A percentile compares a stretch with the other conserved stretches of the same genome.
phyloP scores from a whole-genome alignment of 2,113 vertebrate genomes.

The Rhea pennata region DNA sequence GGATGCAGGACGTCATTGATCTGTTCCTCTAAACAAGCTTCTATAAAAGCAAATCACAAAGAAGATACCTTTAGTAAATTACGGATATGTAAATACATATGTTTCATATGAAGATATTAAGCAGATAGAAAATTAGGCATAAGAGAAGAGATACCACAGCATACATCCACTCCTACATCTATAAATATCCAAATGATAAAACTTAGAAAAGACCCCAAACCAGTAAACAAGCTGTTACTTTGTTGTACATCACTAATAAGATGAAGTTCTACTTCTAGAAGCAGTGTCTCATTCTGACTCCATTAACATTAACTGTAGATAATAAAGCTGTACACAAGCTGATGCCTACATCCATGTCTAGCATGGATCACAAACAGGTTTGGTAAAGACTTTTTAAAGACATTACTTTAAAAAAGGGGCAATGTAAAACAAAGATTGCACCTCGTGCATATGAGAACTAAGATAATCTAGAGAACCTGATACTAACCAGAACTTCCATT shows the following conservation, averaged over 20 bases:
- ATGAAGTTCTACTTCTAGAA: neutral
- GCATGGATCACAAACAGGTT: neutral
- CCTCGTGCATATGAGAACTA: neutral
- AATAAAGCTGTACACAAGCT: neutral
- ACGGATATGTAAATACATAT: neutral
- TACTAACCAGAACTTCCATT: neutral
- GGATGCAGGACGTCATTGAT: neutral
- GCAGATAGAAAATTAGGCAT: neutral
- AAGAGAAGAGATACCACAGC: neutral
- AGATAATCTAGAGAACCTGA: neutral
- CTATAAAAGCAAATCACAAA: neutral
- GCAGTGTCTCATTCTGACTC: neutral
- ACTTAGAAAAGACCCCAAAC: neutral
- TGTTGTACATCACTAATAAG: neutral
- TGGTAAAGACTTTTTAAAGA: neutral
- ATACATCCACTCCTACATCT: neutral
- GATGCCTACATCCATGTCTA: neutral
- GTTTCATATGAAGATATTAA: neutral
- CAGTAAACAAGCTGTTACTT: neutral
- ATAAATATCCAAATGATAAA: neutral
- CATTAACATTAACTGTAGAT: neutral
- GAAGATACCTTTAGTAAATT: neutral
- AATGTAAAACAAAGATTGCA: neutral
- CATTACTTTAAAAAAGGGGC: neutral
- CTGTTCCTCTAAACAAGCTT: neutral